Evolutionary conservation across 2,113 vertebrate genomes (phyloP).

Genomic region (Proterorhinus semilunaris): DNA sequence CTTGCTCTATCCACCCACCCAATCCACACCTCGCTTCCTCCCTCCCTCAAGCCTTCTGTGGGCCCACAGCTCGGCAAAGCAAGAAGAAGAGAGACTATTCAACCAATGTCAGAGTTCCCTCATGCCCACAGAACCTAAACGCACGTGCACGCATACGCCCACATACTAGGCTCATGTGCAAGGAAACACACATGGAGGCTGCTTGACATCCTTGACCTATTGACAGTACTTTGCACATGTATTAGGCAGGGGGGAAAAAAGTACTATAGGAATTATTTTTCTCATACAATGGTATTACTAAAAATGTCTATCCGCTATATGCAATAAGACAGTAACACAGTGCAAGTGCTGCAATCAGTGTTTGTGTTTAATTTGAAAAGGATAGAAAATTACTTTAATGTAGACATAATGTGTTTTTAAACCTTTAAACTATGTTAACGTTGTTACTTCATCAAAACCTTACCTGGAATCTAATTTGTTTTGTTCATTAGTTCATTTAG

Average conservation of each 20-base stretch:
- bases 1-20: slow-evolving; percentile 45
- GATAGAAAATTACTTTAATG: too few species aligned
- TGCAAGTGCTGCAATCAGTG: too few species aligned
- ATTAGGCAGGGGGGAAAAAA: not conserved
- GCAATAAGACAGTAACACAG: too few species aligned
- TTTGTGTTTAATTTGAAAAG: too few species aligned
- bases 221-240: slow-evolving; percentile 14
- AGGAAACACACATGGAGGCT: slow-evolving; percentile 28
- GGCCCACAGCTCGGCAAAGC: slow-evolving; percentile 13
- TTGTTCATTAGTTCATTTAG: too few species aligned
- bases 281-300: too few species aligned
- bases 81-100: slow-evolving; percentile 36
- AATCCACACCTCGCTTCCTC: slow-evolving; percentile 32
- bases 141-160: slow-evolving; percentile 18
- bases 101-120: slow-evolving; percentile 56
- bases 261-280: not conserved
- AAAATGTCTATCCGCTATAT: too few species aligned
- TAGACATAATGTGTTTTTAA: too few species aligned
- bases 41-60: slow-evolving; percentile 54
- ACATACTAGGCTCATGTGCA: slow-evolving; percentile 20
- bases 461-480: too few species aligned
- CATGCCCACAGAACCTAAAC: slow-evolving; percentile 36
- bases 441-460: too few species aligned
- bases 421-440: too few species aligned
- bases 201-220: slow-evolving; percentile 33